A percentile compares a stretch with the other conserved stretches of the same genome.
Evolutionary conservation across 2,113 vertebrate genomes (phyloP).

Genomic region (Elgaria multicarinata): DNA sequence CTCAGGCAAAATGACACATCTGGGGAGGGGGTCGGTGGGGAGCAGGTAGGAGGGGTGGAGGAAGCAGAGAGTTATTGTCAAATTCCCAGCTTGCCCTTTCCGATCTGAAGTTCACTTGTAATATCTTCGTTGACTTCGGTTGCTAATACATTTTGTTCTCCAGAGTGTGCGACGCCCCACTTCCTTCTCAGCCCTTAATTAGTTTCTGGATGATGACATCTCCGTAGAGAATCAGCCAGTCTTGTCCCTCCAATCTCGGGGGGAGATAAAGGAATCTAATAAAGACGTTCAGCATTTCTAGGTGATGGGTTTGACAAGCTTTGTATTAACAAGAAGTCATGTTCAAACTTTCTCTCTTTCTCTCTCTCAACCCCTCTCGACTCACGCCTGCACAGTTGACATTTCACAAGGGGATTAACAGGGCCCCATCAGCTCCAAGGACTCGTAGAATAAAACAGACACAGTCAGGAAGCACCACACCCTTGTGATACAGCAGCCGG

Average conservation of each 20-base stretch:
- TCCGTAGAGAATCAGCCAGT: conserved; percentile 74
- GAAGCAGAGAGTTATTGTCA: conserved; percentile 57
- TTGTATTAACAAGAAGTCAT: conserved; percentile 73
- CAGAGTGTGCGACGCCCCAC: conserved; percentile 69
- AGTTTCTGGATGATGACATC: conserved; percentile 83
- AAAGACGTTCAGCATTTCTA: conserved; percentile 79
- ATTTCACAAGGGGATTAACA: conserved; percentile 52
- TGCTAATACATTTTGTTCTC: conserved; percentile 80
- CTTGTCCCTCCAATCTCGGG: conserved; percentile 72
- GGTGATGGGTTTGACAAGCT: conserved; percentile 83
- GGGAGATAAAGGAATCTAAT: conserved; percentile 83
- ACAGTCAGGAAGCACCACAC: not conserved
- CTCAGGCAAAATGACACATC: not conserved
- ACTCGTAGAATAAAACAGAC: conserved; percentile 29
- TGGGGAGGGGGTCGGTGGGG: fast-evolving
- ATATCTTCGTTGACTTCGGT: conserved; percentile 69
- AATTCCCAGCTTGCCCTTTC: conserved; percentile 74
- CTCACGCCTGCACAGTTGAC: not conserved
- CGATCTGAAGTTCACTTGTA: conserved; percentile 77
- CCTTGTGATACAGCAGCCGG: fast-evolving
- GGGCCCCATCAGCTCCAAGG: not conserved
- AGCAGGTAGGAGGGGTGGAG: not conserved
- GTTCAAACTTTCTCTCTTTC: conserved; percentile 63
- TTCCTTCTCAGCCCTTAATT: conserved; percentile 82
- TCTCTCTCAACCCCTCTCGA: not conserved